Conservation (phyloP, 2,797 vertebrate genomes). For the Kryptopterus vitreolus region DNA sequence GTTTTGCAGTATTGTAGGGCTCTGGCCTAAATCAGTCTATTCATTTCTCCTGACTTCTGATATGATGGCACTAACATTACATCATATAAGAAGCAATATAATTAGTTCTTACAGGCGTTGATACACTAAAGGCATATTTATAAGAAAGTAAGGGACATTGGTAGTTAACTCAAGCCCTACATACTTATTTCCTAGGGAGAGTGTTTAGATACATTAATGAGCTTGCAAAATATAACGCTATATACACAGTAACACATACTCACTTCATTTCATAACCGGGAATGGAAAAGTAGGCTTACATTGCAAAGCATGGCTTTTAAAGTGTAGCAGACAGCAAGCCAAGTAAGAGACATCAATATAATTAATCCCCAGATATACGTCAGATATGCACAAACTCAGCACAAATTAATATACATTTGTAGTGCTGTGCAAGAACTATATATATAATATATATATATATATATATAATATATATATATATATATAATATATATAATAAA, state of each 20-base stretch:
- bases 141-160: slow-evolving; percentile 9
- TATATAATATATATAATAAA: too few relatives aligned
- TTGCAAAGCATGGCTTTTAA: slow-evolving; percentile 62
- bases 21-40: neutral
- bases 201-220: slow-evolving; percentile 26
- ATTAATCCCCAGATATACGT: slow-evolving; percentile 12
- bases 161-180: slow-evolving; percentile 23
- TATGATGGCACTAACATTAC: neutral
- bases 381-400: slow-evolving; percentile 23
- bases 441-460: too few relatives aligned
- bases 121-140: slow-evolving; percentile 16
- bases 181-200: slow-evolving; percentile 4
- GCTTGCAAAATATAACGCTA: slow-evolving; percentile 38
- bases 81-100: neutral
- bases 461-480: too few relatives aligned
- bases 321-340: slow-evolving; percentile 29
- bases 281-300: slow-evolving; percentile 46
- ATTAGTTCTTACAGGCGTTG: neutral
- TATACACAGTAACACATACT: slow-evolving; percentile 26
- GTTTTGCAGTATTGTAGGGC: neutral
- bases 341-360: slow-evolving; percentile 12
- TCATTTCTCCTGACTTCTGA: neutral
- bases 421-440: slow-evolving; percentile 32
- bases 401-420: slow-evolving; percentile 17
- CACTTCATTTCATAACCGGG: neutral